Evolutionary conservation across 2,113 vertebrate species (phyloP), one percentile per base, ranked within the genome.

Genomic region (Corvus moneduloides): DNA sequence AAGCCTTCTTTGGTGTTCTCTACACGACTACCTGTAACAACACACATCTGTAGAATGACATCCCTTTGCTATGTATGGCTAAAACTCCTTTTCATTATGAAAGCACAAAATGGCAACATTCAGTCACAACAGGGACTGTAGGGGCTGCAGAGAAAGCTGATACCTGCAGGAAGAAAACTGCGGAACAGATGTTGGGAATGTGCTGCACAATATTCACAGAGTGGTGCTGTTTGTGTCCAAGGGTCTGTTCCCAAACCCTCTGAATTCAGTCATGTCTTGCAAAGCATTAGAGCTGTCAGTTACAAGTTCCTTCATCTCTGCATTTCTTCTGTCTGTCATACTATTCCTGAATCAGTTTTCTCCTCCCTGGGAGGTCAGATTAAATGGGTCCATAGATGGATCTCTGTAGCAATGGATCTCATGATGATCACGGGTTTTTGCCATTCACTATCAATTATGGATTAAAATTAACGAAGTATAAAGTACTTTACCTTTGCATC

Each of bases 401-500:
- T 49, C 49, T 49, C 49, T 5, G 88, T 0, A 75, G 27, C 56
- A 89, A 13, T 12, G 55, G 27, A 72, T 74, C 55, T 72, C 55
- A 82, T 39, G 44, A 89, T 52, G 76, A 83, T 48, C 39, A 41
- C 7, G 4, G 7, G 54, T 28, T 80, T 80, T 66, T 63, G 7
- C 49, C 23, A 64, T 61, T 87, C 13, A 35, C 27, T 37, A 32
- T 87, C 27, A 85, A 35, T 43, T 46, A 77, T 5, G 58, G 56
- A 83, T 37, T 81, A 84, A 82, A 84, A 54, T 84, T 43, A 79
- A 73, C 8, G 3, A 78, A 82, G 49, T 7, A 63, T 52, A 21
- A 80, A 91, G 35, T n/a, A 72, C 64, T 52, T 98, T 98, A 99
- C 99, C 99, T 99, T 98, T 99, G 97, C 99, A 99, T 86, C 98